These are phyloP conservation scores for Tyria jacobaeae DNA, from an alignment of 2,888 invertebrate species.

Conservation along the genomic window DNA sequence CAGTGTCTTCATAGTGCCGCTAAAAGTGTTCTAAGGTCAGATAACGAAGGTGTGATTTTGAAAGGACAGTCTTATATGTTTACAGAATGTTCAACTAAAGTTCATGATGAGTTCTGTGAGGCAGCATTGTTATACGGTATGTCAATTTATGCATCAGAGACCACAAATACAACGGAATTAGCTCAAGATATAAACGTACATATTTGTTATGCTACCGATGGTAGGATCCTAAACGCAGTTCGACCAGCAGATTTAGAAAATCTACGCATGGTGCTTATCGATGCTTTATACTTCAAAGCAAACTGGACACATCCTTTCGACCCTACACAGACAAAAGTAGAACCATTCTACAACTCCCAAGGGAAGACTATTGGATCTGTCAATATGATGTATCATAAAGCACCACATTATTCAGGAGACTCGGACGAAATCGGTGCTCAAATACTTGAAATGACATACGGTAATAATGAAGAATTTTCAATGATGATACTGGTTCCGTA, in stretches of 20 bases:
- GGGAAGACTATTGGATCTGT: slow-evolving; percentile 85
- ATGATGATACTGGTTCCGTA: slow-evolving; percentile 89
- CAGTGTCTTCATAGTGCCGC: slow-evolving; percentile 70
- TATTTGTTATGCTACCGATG: slow-evolving; percentile 89
- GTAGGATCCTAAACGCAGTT: slow-evolving; percentile 89
- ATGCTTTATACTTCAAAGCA: slow-evolving; percentile 91
- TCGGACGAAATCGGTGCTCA: slow-evolving; percentile 86
- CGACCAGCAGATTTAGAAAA: slow-evolving; percentile 74
- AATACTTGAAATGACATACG: slow-evolving; percentile 90
- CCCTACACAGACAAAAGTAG: slow-evolving; percentile 80
- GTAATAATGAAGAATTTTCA: slow-evolving; percentile 86
- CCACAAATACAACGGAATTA: slow-evolving; percentile 77
- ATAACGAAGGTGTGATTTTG: slow-evolving; percentile 66
- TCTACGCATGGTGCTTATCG: slow-evolving; percentile 87
- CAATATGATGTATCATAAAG: slow-evolving; percentile 91
- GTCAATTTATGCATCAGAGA: slow-evolving; percentile 85
- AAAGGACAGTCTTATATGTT: slow-evolving; percentile 74
- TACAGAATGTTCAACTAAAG: slow-evolving; percentile 64
- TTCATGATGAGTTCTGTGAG: slow-evolving; percentile 77
- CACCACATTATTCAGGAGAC: slow-evolving; percentile 84
- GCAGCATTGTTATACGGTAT: slow-evolving; percentile 81
- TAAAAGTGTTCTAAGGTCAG: slow-evolving; percentile 61
- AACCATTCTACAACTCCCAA: slow-evolving; percentile 87
- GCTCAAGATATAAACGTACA: slow-evolving; percentile 89
- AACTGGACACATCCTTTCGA: slow-evolving; percentile 90